phyloP scores from a whole-genome alignment of 2,797 vertebrate genomes.

The Rhinichthys osculus region DNA sequence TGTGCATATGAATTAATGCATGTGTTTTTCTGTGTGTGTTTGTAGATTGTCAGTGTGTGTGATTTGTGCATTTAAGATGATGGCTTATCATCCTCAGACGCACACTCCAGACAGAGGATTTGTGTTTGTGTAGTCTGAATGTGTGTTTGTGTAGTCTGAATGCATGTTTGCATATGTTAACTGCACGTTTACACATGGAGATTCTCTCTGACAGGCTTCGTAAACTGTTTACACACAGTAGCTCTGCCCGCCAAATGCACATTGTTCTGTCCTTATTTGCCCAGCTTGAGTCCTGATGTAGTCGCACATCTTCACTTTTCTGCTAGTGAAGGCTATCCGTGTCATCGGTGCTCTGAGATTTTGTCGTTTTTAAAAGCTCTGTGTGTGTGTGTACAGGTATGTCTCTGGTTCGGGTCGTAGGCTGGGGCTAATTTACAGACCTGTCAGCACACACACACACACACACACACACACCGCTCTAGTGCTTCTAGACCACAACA shows the following conservation, averaged over 20 bases:
- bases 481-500: slow-evolving; percentile 22
- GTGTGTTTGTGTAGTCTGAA: slow-evolving; percentile 9
- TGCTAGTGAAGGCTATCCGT: not conserved
- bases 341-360: not conserved
- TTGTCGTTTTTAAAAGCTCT: not conserved
- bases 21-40: slow-evolving; percentile 1
- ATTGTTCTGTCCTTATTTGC: slow-evolving; percentile 24
- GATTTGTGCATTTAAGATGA: not conserved
- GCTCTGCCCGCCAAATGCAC: not conserved
- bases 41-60: slow-evolving; percentile 1
- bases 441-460: slow-evolving; percentile 29
- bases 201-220: slow-evolving; percentile 25
- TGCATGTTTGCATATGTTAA: slow-evolving; percentile 25
- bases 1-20: not conserved
- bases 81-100: not conserved
- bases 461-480: not conserved
- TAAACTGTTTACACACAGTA: slow-evolving; percentile 12
- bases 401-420: not conserved
- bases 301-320: slow-evolving; percentile 4
- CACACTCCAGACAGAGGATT: not conserved
- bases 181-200: not conserved
- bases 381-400: not conserved
- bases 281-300: slow-evolving; percentile 5
- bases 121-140: slow-evolving; percentile 29
- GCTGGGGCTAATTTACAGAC: slow-evolving; percentile 43